Base-by-base conservation (phyloP, 2,113 vertebrate species). In the Xenopus laevis region DNA sequence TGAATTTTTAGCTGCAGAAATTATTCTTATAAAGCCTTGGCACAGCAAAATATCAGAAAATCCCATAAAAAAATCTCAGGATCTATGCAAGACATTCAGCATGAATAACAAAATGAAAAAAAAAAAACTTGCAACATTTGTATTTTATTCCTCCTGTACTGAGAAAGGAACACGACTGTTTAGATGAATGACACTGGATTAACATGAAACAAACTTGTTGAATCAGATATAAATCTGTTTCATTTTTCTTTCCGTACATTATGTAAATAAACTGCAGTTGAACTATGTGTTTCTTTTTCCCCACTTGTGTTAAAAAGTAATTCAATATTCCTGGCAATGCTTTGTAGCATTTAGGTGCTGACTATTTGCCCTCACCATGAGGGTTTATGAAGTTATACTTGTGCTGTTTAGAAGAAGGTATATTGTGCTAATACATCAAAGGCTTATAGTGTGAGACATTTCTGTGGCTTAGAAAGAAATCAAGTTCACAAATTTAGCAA, bases 401-500 rank as follows among this genome's bases (percentile, higher is more conserved):
- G 58, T 13, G 30, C 80, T 40, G 16, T 74, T 2, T 79, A 40
- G 8, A 40, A 40, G 33, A 40, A 40, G 33, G 84, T 81, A 79
- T 55, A 44, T 4, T 11, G 0, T 79, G 0, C 79, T 74, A 44
- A 0, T 1, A 47, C 46, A 15, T 57, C 30, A 23, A 7, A 80
- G 84, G 79, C 77, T 77, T 69, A 57, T 63, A 75, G 8, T 27
- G 71, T 76, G 9, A 83, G 81, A 71, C 71, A 74, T 84, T 83
- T 80, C 80, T 79, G 82, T 84, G 60, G 82, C 81, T 85, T 80
- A 81, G 79, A 79, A 53, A 84, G 81, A 80, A 69, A 0, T 15
- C 78, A 83, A 90, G 86, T 90, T 82, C 85, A 88, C 89, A 88
- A 89, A 90, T 27, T 27, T 27, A 27, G 23, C 23, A 83, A 84